Evolutionary conservation across 35 echinoderm and acorn worm genomes (phyloP), one percentile per base, ranked within the genome.

Genomic region (Lytechinus pictus): DNA sequence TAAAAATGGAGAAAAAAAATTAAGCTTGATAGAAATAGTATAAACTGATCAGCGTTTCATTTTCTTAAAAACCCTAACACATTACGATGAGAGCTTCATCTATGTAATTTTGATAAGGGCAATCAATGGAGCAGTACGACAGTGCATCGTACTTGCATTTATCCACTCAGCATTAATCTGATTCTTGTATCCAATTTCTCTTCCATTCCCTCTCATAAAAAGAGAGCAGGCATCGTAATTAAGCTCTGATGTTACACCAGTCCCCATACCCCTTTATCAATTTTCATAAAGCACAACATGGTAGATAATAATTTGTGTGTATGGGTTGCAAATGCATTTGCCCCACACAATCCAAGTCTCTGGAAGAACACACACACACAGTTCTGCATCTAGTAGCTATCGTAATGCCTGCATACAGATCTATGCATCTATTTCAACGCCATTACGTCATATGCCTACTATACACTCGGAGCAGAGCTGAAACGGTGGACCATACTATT

Each of bases 401-500:
- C 66, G 66, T 79, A 79, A 79, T 79, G 66, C 66, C 66, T 79
- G 66, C 66, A 79, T 79, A 79, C 19, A 79, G 66, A 79, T 16
- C 33, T 44, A 0, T 44, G 88, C 9, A 52, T 28, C 88, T 90
- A 90, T 90, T 90, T 90, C 29, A 12, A 90, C 24, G 88, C 29
- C 29, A 90, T 90, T 90, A 90, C 88, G 88, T 90, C 88, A 90
- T 90, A 33, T 90, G 88, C 88, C 88, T 90, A 52, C 52, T 12
- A 52, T 90, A 90, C 88, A 90, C 5, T 33, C 33, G 11, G 16
- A 52, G 88, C 88, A 90, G 10, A 51, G 29, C 29, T 44, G 88
- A 90, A 90, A 90, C 88, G 88, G 29, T 21, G 88, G 88, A 44
- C 88, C 28, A 54, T 90, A 90, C 88, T 90, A 90, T 44, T 5